Percentiles rank a stretch among this genome's conserved stretches.
These are phyloP conservation scores for Orussus abietinus DNA, from an alignment of 1,140 invertebrate genomes.

Conservation along the genomic window DNA sequence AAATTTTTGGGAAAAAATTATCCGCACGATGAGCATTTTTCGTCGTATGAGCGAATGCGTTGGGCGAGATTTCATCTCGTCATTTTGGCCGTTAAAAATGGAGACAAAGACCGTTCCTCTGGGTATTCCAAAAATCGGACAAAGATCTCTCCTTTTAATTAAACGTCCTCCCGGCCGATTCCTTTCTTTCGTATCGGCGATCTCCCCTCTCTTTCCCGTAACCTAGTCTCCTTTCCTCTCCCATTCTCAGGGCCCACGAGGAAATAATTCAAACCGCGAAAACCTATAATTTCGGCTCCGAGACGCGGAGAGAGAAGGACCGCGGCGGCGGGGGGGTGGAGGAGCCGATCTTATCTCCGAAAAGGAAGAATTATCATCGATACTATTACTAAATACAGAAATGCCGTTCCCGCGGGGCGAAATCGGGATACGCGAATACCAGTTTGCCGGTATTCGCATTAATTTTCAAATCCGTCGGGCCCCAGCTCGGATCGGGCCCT, in stretches of 20 bases:
- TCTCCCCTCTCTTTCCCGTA: background rate
- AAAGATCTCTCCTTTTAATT: no score
- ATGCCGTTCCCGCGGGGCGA: conserved; percentile 29
- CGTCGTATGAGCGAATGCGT: no score
- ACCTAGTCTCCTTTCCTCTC: no score
- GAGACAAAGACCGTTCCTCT: no score
- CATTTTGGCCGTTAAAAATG: no score
- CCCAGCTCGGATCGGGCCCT: conserved; percentile 25
- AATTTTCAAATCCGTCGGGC: conserved; percentile 36
- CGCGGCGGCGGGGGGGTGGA: no score
- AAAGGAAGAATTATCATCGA: conserved; percentile 38
- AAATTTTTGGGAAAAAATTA: no score
- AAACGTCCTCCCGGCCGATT: no score
- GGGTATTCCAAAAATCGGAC: no score
- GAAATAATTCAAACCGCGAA: conserved; percentile 45
- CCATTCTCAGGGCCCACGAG: conserved; percentile 21
- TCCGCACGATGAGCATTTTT: no score
- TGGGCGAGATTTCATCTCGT: no score
- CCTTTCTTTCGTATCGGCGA: no score
- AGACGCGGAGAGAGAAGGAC: conserved; percentile 16
- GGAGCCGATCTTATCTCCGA: conserved; percentile 39
- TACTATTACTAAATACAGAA: conserved; percentile 42
- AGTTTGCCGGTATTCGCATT: conserved; percentile 38
- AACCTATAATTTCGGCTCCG: conserved; percentile 45
- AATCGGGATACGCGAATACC: conserved; percentile 32